Conservation (phyloP, 1,140 invertebrate genomes). For the Drosophila biarmipes region DNA sequence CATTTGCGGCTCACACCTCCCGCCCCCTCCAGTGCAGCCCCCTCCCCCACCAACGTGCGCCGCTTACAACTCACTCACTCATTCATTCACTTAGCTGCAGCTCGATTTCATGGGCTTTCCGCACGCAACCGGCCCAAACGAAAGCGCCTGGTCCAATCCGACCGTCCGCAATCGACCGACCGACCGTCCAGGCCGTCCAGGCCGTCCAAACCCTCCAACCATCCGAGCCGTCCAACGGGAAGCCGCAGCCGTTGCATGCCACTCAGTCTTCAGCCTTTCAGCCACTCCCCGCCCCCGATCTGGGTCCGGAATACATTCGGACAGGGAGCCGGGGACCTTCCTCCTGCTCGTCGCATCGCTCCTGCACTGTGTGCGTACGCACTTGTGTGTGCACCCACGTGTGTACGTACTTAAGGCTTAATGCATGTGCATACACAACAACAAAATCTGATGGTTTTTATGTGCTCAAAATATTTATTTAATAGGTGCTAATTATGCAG, state of each 20-base stretch:
- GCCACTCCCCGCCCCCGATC: slow-evolving; percentile 10
- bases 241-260: slow-evolving; percentile 70
- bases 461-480: slow-evolving; percentile 42
- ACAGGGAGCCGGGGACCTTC: slow-evolving; percentile 3
- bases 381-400: slow-evolving; percentile 32
- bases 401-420: slow-evolving; percentile 23
- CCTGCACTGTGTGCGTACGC: slow-evolving; percentile 48
- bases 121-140: slow-evolving; percentile 62
- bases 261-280: slow-evolving; percentile 35
- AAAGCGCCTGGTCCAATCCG: slow-evolving; percentile 8
- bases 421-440: slow-evolving; percentile 19
- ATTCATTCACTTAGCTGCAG: slow-evolving; percentile 63
- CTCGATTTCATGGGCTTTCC: slow-evolving; percentile 77
- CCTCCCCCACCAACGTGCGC: slow-evolving; percentile 14
- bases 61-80: slow-evolving; percentile 56
- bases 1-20: slow-evolving; percentile 72
- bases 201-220: slow-evolving; percentile 27
- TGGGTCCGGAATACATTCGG: slow-evolving; percentile 29
- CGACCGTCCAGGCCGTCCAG: slow-evolving; percentile 39
- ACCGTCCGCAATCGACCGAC: slow-evolving; percentile 13
- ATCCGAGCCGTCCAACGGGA: slow-evolving; percentile 53
- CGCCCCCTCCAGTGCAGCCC: neutral
- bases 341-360: slow-evolving; percentile 33
- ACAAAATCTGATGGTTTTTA: slow-evolving; percentile 9
- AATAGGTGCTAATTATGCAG: slow-evolving; percentile 35